These are phyloP conservation scores for Episyrphus balteatus DNA, from an alignment of 1,140 invertebrate species.

Conservation along the genomic window DNA sequence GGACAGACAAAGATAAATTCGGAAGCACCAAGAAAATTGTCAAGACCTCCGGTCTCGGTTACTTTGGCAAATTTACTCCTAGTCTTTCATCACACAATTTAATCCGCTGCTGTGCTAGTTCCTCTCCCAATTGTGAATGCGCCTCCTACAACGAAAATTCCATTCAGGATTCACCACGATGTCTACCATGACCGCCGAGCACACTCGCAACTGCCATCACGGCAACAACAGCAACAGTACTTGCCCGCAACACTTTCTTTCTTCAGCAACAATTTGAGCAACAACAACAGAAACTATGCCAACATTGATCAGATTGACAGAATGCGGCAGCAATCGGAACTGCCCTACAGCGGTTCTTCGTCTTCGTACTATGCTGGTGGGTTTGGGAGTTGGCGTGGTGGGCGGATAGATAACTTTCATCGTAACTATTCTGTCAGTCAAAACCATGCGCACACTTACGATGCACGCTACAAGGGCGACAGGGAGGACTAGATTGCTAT, in stretches of 20 bases:
- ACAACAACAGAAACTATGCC: slow-evolving; percentile 41
- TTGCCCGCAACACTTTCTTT: slow-evolving; percentile 17
- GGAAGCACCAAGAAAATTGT: slow-evolving; percentile 51
- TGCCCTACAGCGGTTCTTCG: slow-evolving; percentile 7
- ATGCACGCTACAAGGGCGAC: slow-evolving; percentile 19
- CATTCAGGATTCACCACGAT: slow-evolving; percentile 15
- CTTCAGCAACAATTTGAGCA: slow-evolving; percentile 9
- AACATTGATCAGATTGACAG: slow-evolving; percentile 44
- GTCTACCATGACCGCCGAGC: slow-evolving; percentile 29
- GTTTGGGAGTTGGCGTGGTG: slow-evolving; percentile 1
- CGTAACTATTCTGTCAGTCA: slow-evolving; percentile 31
- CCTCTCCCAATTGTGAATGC: slow-evolving; percentile 29
- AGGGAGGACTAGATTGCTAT: slow-evolving; percentile 13
- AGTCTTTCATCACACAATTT: slow-evolving; percentile 35
- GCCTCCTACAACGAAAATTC: slow-evolving; percentile 27
- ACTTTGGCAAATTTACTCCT: slow-evolving; percentile 69
- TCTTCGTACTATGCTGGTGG: too few relatives aligned
- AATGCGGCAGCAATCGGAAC: slow-evolving; percentile 33
- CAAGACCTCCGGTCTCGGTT: slow-evolving; percentile 54
- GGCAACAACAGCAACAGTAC: slow-evolving; percentile 5
- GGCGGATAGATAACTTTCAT: slow-evolving; percentile 16
- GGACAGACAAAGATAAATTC: slow-evolving; percentile 50
- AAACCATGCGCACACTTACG: slow-evolving; percentile 23
- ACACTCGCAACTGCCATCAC: slow-evolving; percentile 25
- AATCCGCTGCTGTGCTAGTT: slow-evolving; percentile 24